Base-by-base conservation (phyloP, 1,140 invertebrate species). In the Acromyrmex echinatior region DNA sequence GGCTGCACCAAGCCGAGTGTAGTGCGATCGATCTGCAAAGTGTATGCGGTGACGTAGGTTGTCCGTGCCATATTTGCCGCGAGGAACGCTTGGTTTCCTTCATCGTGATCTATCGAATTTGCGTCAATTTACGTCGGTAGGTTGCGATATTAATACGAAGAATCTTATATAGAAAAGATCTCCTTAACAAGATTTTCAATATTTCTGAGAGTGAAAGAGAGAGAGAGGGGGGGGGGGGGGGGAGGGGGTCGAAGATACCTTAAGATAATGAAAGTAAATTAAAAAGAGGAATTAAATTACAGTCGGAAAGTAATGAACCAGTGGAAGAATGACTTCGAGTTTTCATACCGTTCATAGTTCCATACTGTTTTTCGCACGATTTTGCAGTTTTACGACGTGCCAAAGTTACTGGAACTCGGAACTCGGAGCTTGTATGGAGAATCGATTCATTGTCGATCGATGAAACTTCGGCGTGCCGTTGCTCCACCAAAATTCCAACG, bases 1-100 rank as follows among this genome's bases (percentile, higher is more conserved):
- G 49, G 49, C 81, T 39, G 39, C 73, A 28, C n/a, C 25, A 10
- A 39, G 82, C 18, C n/a, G 63, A 86, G 74, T 51, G 65, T 51
- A 39, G 76, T 53, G 63, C 85, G 65, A 86, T 71, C 86, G 86
- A 86, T 86, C 58, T 86, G 86, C 51, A 58, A 86, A 86, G 77
- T 39, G 45, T 39, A 51, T 39, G 65, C 66, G 86, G 49, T 86
- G 86, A 86, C 86, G 86, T 63, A 86, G 79, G 66, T 70, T 60
- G 35, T 81, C 85, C 49, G 65, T 79, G 86, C 70, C 78, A 86
- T 56, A 39, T 70, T 82, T 51, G 35, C 35, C 35, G 25, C 16
- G 78, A 70, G 39, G 31, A 21, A 39, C 39, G 70, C 70, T 35
- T n/a, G 14, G 56, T 51, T 74, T 74, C 49, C 68, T 74, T 2